phyloP scores from a whole-genome alignment of 1,140 invertebrate species.

The Thaumetopoea pityocampa region DNA sequence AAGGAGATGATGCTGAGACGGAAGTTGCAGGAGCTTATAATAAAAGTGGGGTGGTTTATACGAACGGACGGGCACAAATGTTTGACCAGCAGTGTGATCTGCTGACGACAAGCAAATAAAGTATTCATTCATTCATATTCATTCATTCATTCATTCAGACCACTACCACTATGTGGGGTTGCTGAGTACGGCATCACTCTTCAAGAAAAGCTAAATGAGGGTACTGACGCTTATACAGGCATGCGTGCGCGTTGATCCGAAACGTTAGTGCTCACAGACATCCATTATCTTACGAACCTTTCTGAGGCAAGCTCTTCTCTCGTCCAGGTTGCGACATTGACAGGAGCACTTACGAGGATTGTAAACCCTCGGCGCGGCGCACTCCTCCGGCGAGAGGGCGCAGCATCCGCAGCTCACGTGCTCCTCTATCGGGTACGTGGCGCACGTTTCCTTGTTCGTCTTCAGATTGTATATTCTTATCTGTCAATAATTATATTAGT shows the following conservation, averaged over 20 bases:
- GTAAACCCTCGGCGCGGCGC: conserved; percentile 42
- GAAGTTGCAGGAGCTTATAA: too few species aligned
- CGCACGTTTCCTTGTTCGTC: conserved; percentile 55
- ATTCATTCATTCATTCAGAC: too few species aligned
- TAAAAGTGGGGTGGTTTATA: too few species aligned
- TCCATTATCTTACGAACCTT: conserved; percentile 71
- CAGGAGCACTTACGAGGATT: conserved; percentile 71
- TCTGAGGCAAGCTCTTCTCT: conserved; percentile 51
- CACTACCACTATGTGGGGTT: too few species aligned
- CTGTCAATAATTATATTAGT: conserved; percentile 27
- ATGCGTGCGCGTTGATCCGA: conserved; percentile 40
- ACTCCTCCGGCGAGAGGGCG: conserved; percentile 28
- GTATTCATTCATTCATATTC: too few species aligned
- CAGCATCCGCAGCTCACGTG: conserved; percentile 57
- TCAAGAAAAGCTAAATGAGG: conserved; percentile 7
- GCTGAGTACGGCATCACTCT: too few species aligned
- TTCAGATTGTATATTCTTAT: conserved; percentile 57
- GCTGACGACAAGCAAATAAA: too few species aligned
- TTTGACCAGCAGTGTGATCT: too few species aligned
- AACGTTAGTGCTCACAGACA: conserved; percentile 57
- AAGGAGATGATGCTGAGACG: too few species aligned
- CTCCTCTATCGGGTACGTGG: conserved; percentile 46
- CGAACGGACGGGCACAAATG: too few species aligned
- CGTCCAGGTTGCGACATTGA: conserved; percentile 59
- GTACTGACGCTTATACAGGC: conserved; percentile 19